These are phyloP conservation scores for Scomberomorus guttatus DNA, from an alignment of 2,797 vertebrate species.

Conservation along the genomic window DNA sequence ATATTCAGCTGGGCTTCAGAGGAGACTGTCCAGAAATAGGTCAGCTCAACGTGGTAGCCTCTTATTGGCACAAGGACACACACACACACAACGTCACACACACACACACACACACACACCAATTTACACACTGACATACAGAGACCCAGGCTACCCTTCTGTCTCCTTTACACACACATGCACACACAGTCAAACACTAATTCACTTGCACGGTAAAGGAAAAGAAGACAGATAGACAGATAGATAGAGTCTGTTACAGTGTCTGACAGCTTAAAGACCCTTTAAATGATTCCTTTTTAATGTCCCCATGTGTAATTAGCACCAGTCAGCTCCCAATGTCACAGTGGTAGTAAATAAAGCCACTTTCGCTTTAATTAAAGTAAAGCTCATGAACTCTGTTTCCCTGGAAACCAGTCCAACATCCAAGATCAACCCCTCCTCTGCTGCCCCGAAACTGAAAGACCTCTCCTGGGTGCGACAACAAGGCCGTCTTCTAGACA, in stretches of 20 bases:
- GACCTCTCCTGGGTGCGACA: constrained; percentile 27
- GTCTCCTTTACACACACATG: background rate
- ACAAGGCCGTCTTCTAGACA: constrained; percentile 3
- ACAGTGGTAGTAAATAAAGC: constrained; percentile 27
- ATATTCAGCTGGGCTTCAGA: constrained; percentile 79
- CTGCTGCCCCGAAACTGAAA: constrained; percentile 10
- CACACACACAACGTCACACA: background rate
- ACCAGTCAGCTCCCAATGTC: constrained; percentile 3
- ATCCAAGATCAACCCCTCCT: constrained; percentile 15
- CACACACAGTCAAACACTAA: background rate
- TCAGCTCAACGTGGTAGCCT: constrained; percentile 59
- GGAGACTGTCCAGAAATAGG: constrained; percentile 80
- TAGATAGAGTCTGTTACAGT: background rate
- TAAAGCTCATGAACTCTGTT: constrained; percentile 35
- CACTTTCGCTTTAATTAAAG: constrained; percentile 38
- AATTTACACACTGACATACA: constrained; percentile 14
- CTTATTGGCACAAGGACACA: constrained; percentile 39
- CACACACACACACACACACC: constrained; percentile 17
- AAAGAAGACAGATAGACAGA: background rate
- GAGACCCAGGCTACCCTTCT: background rate
- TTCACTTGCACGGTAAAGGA: background rate
- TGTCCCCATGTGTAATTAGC: constrained; percentile 28
- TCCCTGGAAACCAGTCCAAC: constrained; percentile 49
- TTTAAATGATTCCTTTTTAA: constrained; percentile 27
- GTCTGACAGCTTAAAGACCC: constrained; percentile 17